Evolutionary conservation across 2,888 invertebrate species (phyloP), one percentile per base, ranked within the genome.

Genomic region (Zaprionus bogoriensis): DNA sequence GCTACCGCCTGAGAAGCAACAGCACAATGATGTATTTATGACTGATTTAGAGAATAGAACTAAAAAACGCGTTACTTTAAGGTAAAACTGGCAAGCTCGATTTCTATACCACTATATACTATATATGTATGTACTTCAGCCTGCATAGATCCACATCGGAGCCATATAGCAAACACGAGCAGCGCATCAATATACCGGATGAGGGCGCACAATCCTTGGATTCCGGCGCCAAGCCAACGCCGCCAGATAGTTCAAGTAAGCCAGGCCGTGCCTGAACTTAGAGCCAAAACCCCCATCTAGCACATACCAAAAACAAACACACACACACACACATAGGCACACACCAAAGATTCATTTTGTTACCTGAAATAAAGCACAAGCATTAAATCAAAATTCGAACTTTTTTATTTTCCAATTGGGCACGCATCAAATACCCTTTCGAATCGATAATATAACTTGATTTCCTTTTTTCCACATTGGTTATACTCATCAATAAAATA

Each of bases 41-140:
- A 79, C 96, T 38, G 96, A 96, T 89, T 93, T 96, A 77, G 95
- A 95, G 73, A 95, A 94, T 89, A 93, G 96, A 89, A 94, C 95
- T 83, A 95, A 95, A 89, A 97, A 97, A 92, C 94, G 95, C 91
- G 96, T 96, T 60, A 96, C 96, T 47, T 93, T 96, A 87, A 94
- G 96, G 95, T 95, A 90, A 7, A 36, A 1, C 6, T 36, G 1
- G 7, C 0, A 1, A 92, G 32, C 5, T 10, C n/a, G n/a, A 6
- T 6, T 2, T 22, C 3, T 6, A 44, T 14, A 25, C 5, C 4
- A 25, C 4, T 25, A 44, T 12, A 4, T 1, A 10, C 0, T 17
- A 12, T 2, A 12, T 12, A 19, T 41, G 6, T 23, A 32, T 52
- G 19, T 27, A 32, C 25, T 5, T 1, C 17, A 87, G 86, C 75